phyloP scores from a whole-genome alignment of 1,140 invertebrate genomes.

The Drosophila auraria region DNA sequence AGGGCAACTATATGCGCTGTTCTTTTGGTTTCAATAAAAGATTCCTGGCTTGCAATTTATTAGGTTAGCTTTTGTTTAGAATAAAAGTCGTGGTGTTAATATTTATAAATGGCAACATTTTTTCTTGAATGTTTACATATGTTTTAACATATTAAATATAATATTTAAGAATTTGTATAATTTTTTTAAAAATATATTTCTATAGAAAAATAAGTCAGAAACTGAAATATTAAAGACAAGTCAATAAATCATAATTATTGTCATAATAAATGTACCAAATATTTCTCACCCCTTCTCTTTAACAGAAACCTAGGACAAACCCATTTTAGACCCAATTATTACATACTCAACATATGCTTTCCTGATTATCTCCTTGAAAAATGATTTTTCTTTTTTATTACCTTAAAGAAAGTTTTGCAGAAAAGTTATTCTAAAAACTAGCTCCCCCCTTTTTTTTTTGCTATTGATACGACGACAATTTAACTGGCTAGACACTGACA shows the following conservation, averaged over 20 bases:
- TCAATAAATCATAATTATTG: not conserved
- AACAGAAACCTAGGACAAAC: not conserved
- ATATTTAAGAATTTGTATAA: not conserved
- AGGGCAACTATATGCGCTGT: not conserved
- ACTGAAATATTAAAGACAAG: not conserved
- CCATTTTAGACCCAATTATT: not conserved
- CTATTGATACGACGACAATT: conserved; percentile 30
- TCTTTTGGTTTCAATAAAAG: not conserved
- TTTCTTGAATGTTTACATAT: too few species aligned
- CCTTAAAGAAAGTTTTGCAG: not conserved
- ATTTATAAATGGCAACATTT: too few species aligned
- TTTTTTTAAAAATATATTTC: not conserved
- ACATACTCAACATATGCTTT: not conserved
- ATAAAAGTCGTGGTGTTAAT: too few species aligned
- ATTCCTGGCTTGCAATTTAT: too few species aligned
- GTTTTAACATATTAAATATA: not conserved
- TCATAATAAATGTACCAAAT: not conserved
- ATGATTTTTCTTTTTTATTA: not conserved
- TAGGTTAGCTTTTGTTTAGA: not conserved
- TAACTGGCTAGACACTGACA: conserved; percentile 34
- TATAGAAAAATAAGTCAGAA: not conserved
- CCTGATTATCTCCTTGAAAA: not conserved
- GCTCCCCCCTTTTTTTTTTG: not conserved
- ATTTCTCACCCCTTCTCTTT: not conserved
- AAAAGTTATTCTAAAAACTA: conserved; percentile 15